Evolutionary conservation across 2,888 invertebrate genomes (phyloP), one percentile per base, ranked within the genome.

Genomic region (Encarsia formosa): DNA sequence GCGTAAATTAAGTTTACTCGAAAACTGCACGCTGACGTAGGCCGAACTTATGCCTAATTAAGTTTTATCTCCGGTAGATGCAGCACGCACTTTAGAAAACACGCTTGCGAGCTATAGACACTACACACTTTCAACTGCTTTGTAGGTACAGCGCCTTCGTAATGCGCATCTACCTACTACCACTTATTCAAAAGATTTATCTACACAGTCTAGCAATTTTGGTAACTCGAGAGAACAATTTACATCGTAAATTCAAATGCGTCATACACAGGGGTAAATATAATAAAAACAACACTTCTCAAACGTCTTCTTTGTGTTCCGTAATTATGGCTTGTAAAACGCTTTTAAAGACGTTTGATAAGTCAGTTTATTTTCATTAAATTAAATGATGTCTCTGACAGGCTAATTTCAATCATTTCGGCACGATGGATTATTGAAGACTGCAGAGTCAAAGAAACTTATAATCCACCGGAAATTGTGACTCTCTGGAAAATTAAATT

Each of bases 51-150:
- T 41, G 44, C 32, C 37, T 51, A 55, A 55, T 48, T 55, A 51
- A 55, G 44, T 55, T 55, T 54, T 50, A 54, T 54, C 50, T 54
- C 13, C 22, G 16, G 20, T 38, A 47, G 16, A 18, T 40, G 32
- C 34, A 8, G 26, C n/a, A n/a, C n/a, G n/a, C n/a, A n/a, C n/a
- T n/a, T n/a, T n/a, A n/a, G n/a, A n/a, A n/a, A n/a, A n/a, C n/a
- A 11, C 15, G 13, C 35, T 35, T 8, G 13, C 9, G 13, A 13
- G 13, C 9, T 9, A 16, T 16, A 35, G 35, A 13, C 16, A 15
- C n/a, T 15, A 15, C 15, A 13, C 8, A 8, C 15, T 8, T 16
- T 13, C 35, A 15, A n/a, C n/a, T n/a, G n/a, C n/a, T n/a, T n/a
- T n/a, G n/a, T 16, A 15, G 2, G 8, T 35, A 16, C 35, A 34